Evolutionary conservation across 2,888 invertebrate genomes (phyloP), one percentile per base, ranked within the genome.

Genomic region (Synergus gifuensis): DNA sequence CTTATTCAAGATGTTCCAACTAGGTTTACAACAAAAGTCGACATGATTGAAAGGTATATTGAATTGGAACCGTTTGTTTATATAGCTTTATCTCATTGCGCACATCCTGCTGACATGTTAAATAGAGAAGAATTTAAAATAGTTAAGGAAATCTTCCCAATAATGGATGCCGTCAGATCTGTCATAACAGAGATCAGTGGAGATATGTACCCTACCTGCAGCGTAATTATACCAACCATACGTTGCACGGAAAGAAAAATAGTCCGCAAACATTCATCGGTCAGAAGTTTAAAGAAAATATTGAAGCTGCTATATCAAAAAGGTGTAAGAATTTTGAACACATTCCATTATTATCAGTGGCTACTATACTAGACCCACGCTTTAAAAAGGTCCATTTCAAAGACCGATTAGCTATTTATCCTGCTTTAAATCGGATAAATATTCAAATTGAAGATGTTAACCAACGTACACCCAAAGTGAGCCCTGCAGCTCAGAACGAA

Each of bases 321-420:
- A 42, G 60, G 40, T 83, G 80, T 67, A 16, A 66, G 11, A 76
- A 78, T 62, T 36, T 76, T 46, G 81, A 82, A 63, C 22, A n/a
- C 40, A 4, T 64, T 66, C 14, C 44, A 16, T 58, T 83, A 4
- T 58, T 86, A 22, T 76, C 82, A 11, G 58, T 82, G 3, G 58
- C 85, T 9, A 82, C 77, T 4, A 62, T 85, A 64, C 63, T 85
- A 16, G 86, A 86, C 63, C 84, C 84, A 9, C 77, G 84, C 11
- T 86, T 80, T 44, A 85, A 86, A 67, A 82, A 79, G 36, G 16
- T 86, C 0, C 83, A 85, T 76, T 85, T 85, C 77, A 14, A 83
- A 58, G 80, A 77, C 36, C 58, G 76, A 8, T 44, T 77, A 18
- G 79, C 82, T 36, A 77, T 79, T 49, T 78, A 81, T 8, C 18